phyloP scores from a whole-genome alignment of 2,113 vertebrate genomes.

The Thamnophis sirtalis region DNA sequence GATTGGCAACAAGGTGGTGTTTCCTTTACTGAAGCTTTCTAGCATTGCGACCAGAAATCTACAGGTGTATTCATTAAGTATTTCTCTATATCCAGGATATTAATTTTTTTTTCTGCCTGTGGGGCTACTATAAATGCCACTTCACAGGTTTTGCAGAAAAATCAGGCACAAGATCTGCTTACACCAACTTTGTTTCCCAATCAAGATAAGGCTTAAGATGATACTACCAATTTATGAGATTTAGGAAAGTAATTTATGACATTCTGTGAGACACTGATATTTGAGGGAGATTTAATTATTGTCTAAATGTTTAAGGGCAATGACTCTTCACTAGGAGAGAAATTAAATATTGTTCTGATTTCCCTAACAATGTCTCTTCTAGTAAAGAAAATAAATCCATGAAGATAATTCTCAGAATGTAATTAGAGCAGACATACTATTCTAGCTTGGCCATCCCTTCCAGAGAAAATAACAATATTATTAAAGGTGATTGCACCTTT shows the following conservation, averaged over 20 bases:
- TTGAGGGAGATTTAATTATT: not conserved
- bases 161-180: too few species aligned
- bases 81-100: not conserved
- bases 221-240: not conserved
- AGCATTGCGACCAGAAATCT: not conserved
- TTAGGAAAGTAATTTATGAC: not conserved
- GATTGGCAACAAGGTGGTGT: not conserved
- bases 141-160: not conserved
- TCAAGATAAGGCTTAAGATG: not conserved
- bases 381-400: not conserved
- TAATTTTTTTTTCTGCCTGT: not conserved
- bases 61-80: not conserved
- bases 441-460: not conserved
- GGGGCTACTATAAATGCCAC: not conserved
- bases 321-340: not conserved
- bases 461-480: not conserved
- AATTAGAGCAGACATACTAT: not conserved
- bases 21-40: not conserved
- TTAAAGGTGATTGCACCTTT: rapidly evolving
- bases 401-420: not conserved
- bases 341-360: not conserved
- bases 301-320: not conserved
- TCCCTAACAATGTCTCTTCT: not conserved
- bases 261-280: too few species aligned
- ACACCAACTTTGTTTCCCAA: not conserved